Evolutionary conservation across 1,140 invertebrate species (phyloP).

Genomic region (Sitobion miscanthi): DNA sequence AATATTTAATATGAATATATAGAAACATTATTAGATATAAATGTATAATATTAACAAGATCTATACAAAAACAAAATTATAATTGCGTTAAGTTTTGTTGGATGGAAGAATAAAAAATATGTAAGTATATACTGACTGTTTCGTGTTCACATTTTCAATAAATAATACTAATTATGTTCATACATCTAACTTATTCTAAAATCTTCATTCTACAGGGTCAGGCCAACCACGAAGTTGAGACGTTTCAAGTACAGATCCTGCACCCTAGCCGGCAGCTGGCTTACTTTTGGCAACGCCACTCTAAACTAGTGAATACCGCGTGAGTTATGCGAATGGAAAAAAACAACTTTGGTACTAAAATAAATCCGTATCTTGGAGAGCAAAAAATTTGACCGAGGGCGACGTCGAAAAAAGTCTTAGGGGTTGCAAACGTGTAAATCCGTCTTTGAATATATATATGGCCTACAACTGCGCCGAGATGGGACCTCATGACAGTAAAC

Average conservation of each 20-base stretch:
- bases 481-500: background rate
- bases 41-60: background rate
- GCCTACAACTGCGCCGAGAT: background rate
- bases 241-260: background rate
- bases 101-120: background rate
- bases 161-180: background rate
- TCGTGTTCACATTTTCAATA: background rate
- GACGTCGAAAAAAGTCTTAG: background rate
- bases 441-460: background rate
- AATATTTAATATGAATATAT: too few species aligned
- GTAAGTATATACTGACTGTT: background rate
- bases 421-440: background rate
- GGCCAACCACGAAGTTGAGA: background rate
- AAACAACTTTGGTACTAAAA: background rate
- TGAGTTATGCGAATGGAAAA: background rate
- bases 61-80: background rate
- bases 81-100: background rate
- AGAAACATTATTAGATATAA: background rate
- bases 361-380: background rate
- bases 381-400: background rate
- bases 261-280: too few species aligned
- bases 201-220: background rate
- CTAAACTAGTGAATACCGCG: too few species aligned
- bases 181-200: too few species aligned
- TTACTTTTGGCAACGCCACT: too few species aligned